Evolutionary conservation across 2,888 invertebrate genomes (phyloP), one percentile per base, ranked within the genome.

Genomic region (Venusia cambrica): DNA sequence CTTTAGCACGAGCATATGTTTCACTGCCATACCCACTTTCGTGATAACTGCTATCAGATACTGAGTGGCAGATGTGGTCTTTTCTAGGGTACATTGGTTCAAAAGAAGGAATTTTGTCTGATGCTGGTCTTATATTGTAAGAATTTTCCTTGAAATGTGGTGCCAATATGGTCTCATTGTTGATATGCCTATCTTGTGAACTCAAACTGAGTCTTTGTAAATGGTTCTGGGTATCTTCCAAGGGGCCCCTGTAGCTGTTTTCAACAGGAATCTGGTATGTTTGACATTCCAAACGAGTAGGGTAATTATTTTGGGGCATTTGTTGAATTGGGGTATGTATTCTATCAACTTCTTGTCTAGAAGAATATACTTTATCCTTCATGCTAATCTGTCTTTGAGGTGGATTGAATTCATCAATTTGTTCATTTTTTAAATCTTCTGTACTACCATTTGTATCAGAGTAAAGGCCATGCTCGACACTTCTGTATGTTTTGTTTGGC

Each of bases 391-490:
- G 72, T 49, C 62, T 67, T 49, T 74, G 66, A 44, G 69, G 55
- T 25, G 67, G 48, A 36, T 59, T 54, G 54, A 72, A 80, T 41
- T 71, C 61, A 26, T 78, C 79, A 29, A 55, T 36, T 55, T 57
- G 70, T 25, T 74, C 74, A 49, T 54, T 51, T 59, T 76, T 75
- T 45, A 64, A 78, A 15, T 75, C 73, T 55, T 57, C 67, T 29
- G 62, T 62, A 21, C 59, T 50, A 38, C 63, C 73, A 72, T 77
- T 79, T 49, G 65, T 81, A 41, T 87, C 87, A 36, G 77, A 60
- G 56, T 88, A 88, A 7, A 88, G 54, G 36, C 87, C 75, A 73
- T 87, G 88, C 45, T 88, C 88, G 17, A 87, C 83, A 72, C 87
- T 84, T 66, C 84, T 87, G 45, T 88, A 88, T 16, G 83, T 81